These are phyloP conservation scores for Trachops cirrhosus DNA, from an alignment of 2,797 vertebrate species.

Conservation along the genomic window DNA sequence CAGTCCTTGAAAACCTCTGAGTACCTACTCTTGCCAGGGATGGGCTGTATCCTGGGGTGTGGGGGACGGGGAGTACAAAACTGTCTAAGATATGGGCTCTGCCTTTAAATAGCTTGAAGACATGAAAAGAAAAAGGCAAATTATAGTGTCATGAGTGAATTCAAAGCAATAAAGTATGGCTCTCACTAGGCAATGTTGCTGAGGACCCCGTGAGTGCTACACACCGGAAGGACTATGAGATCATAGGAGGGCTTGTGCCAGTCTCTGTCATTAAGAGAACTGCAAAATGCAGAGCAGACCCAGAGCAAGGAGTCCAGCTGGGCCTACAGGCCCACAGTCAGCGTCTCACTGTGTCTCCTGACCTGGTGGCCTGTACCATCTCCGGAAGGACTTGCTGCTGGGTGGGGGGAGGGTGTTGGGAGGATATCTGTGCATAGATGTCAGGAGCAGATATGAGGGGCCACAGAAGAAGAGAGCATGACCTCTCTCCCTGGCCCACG, in stretches of 20 bases:
- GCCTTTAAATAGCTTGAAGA: not conserved
- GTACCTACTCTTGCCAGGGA: not conserved
- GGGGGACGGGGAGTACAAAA: not conserved
- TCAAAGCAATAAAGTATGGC: not conserved
- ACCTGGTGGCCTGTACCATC: not conserved
- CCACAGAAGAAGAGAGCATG: not conserved
- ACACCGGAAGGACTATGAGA: not conserved
- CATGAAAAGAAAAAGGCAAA: conserved; percentile 22
- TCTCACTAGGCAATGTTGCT: not conserved
- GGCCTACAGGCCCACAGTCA: not conserved
- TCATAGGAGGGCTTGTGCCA: not conserved
- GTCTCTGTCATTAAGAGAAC: not conserved
- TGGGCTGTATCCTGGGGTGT: not conserved
- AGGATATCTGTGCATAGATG: not conserved
- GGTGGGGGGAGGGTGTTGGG: rapidly evolving
- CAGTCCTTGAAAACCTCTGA: not conserved
- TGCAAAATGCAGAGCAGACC: not conserved
- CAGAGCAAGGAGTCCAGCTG: not conserved
- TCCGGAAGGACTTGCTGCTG: not conserved
- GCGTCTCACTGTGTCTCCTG: not conserved
- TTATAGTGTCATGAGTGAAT: not conserved
- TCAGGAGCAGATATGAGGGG: not conserved
- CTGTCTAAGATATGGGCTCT: not conserved
- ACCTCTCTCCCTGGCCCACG: too few species aligned
- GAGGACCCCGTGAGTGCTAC: not conserved